Base-by-base conservation (phyloP, 2,888 invertebrate species). In the Priocnemis perturbator region DNA sequence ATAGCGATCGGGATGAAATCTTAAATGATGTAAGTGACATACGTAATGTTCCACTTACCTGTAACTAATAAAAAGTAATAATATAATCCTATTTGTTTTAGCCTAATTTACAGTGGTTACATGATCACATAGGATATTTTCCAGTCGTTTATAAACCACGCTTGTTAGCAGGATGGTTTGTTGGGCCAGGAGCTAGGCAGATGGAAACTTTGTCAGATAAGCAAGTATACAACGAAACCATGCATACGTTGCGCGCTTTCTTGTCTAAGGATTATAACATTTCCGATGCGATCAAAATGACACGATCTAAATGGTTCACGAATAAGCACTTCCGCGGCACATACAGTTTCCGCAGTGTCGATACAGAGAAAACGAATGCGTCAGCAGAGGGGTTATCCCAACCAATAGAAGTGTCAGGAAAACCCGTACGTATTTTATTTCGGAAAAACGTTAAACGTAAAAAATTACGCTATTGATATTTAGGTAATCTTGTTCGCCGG, bases 311-410 rank as follows among this genome's bases (percentile, higher is more conserved):
- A 0, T 96, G 96, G 96, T 90, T 90, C 69, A 90, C 90, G 0
- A 93, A 95, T 88, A 92, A 92, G 0, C 92, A 91, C 85, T 93
- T 94, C 0, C 90, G 92, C 52, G 96, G 96, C 4, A 93, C 94
- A 0, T 96, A 95, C 86, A 91, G 93, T 0, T 94, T 90, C 85
- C 90, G 91, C 74, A 91, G 91, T 69, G 71, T 92, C 15, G 85
- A 90, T 14, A 88, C 91, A 0, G 91, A 91, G 1, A 81, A 86
- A 44, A 82, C 89, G 55, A 90, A 91, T 0, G 88, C 89, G 2
- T 90, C 90, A 15, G 88, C 91, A 2, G 78, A 83, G 0, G 89
- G 90, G 73, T 87, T 95, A 17, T 91, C 91, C 0, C 87, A 89
- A 64, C 94, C 95, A 0, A 78, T 83, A 21, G 50, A 57, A 26